Percentiles rank a stretch among this genome's conserved stretches.
These are phyloP conservation scores for human (Homo sapiens) DNA, from an alignment of 2,113 vertebrate genomes.

Conservation along the genomic window GRCh38 chr6:159328501-159329000, in stretches of 20 bases:
- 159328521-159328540: not conserved
- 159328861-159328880: slow-evolving; percentile 24
- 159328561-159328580: not conserved
- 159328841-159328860: not conserved
- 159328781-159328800: not conserved
- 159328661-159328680: not conserved
- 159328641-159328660: not conserved
- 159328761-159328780: not conserved
- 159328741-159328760: not conserved
- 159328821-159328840: not conserved
- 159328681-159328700: not conserved
- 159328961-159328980: not conserved
- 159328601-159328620: not conserved
- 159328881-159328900: slow-evolving; percentile 25
- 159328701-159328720: not conserved
- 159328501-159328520: not conserved
- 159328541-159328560: not conserved
- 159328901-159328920: not conserved
- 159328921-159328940: not conserved
- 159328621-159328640: not conserved
- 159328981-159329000: not conserved
- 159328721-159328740: not conserved
- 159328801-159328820: not conserved
- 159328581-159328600: not conserved
- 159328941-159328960: not conserved